Conservation (phyloP, 2,797 vertebrate genomes). For the Vipera latastei region DNA sequence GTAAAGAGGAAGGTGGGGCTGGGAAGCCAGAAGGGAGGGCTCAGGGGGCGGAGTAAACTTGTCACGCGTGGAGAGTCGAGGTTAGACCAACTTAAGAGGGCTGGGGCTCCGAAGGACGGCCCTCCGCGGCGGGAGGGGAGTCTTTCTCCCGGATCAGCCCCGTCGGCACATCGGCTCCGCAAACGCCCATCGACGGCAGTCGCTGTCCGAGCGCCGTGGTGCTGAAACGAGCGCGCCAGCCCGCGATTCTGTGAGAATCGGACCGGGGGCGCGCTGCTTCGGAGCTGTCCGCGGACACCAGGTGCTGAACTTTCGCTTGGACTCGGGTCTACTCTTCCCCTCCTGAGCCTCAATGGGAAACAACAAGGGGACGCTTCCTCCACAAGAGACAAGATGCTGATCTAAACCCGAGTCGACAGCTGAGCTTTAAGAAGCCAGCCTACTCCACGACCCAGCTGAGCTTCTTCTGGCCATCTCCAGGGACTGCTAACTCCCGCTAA, state of each 20-base stretch:
- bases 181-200: neutral
- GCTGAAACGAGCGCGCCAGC: slow-evolving; percentile 38
- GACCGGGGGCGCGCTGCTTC: neutral
- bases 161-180: neutral
- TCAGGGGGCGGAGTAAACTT: neutral
- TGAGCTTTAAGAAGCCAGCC: neutral
- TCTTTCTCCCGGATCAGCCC: no score
- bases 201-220: slow-evolving; percentile 52
- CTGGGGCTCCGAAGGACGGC: neutral
- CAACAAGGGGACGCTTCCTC: neutral
- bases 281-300: neutral
- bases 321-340: neutral
- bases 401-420: neutral
- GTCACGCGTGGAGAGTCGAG: slow-evolving; percentile 16
- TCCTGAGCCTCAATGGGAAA: neutral
- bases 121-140: neutral
- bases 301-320: neutral
- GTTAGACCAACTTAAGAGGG: neutral
- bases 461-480: neutral
- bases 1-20: neutral
- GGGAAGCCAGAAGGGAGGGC: neutral
- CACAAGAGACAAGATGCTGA: neutral
- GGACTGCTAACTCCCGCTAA: rapidly evolving
- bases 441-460: neutral
- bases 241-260: no score